A percentile compares a stretch with the other conserved stretches of the same genome.
These are phyloP conservation scores for Pangasianodon hypophthalmus DNA, from an alignment of 2,113 vertebrate species.

Conservation along the genomic window DNA sequence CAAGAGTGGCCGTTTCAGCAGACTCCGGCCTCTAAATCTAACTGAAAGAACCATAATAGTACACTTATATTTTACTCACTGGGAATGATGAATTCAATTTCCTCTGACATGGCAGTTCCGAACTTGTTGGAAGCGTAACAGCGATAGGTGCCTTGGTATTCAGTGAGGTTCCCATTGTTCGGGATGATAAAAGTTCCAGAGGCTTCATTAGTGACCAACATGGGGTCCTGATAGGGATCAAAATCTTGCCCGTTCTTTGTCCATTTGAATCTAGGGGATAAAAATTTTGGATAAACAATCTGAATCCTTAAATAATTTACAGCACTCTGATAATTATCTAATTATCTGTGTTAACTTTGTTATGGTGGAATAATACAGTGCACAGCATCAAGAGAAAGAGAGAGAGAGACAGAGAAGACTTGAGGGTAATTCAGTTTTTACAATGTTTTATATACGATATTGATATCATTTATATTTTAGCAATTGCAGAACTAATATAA, in stretches of 20 bases:
- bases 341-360: not conserved
- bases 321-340: not conserved
- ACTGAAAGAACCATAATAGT: slow-evolving; percentile 61
- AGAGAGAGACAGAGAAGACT: not conserved
- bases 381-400: not conserved
- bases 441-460: too few species aligned
- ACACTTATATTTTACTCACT: slow-evolving; percentile 77
- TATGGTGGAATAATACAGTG: not conserved
- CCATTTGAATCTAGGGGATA: slow-evolving; percentile 83
- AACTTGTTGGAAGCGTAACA: slow-evolving; percentile 87
- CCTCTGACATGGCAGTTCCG: slow-evolving; percentile 88
- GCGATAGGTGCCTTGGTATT: slow-evolving; percentile 89
- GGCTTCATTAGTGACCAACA: slow-evolving; percentile 76
- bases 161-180: slow-evolving; percentile 85
- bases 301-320: not conserved
- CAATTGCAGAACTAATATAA: not conserved
- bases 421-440: not conserved
- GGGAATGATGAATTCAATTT: slow-evolving; percentile 90
- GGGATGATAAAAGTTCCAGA: slow-evolving; percentile 91
- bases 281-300: not conserved
- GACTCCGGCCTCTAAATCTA: slow-evolving; percentile 60
- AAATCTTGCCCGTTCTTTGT: slow-evolving; percentile 87
- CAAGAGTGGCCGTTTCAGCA: slow-evolving; percentile 54
- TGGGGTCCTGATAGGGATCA: slow-evolving; percentile 80
- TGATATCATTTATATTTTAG: not conserved